Evolutionary conservation across 2,113 vertebrate species (phyloP).

Genomic region (Mungos mungo): DNA sequence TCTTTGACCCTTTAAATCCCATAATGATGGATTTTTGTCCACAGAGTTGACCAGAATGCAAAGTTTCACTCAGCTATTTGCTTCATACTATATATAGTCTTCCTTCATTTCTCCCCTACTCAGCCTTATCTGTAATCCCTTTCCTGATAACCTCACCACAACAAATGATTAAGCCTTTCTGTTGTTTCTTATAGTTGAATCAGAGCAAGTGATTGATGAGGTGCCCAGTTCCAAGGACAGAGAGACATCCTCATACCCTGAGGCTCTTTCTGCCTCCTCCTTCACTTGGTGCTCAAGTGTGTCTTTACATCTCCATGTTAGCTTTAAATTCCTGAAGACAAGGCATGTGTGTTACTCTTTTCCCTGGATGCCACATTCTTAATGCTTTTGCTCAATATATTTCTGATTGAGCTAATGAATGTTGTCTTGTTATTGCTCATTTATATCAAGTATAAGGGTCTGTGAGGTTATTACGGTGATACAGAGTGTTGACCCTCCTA

Average conservation of each 20-base stretch:
- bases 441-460: not conserved
- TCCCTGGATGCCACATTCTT: not conserved
- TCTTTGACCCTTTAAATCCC: not conserved
- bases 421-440: not conserved
- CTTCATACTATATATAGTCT: not conserved
- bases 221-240: constrained; percentile 40
- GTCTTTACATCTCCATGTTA: not conserved
- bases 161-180: constrained; percentile 50
- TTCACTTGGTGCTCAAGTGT: not conserved
- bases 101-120: not conserved
- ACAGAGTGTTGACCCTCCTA: not conserved
- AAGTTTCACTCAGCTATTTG: not conserved
- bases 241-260: not conserved
- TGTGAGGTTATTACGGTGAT: not conserved
- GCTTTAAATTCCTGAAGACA: not conserved
- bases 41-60: not conserved
- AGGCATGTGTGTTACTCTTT: not conserved
- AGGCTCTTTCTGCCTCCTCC: not conserved
- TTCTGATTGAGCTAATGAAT: not conserved
- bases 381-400: not conserved
- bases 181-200: not conserved
- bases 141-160: constrained; percentile 50
- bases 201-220: constrained; percentile 37
- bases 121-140: constrained; percentile 16
- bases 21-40: constrained; percentile 18